Evolutionary conservation across 2,888 invertebrate genomes (phyloP).

Genomic region (Neoscelio sp.): DNA sequence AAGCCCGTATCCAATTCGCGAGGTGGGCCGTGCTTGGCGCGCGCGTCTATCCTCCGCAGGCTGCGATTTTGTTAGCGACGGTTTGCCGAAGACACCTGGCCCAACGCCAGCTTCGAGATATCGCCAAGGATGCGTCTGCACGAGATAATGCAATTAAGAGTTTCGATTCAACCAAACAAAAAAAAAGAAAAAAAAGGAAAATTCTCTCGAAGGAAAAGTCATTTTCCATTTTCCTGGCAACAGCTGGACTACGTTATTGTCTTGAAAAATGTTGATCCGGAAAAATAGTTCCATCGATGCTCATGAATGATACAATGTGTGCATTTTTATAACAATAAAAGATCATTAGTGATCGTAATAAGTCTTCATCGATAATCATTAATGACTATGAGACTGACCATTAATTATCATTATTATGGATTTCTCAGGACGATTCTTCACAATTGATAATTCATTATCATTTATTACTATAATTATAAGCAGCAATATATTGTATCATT

Average conservation of each 20-base stretch:
- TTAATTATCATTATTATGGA: no score
- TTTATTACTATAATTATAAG: no score
- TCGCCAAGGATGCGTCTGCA: conserved; percentile 73
- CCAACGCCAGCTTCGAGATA: conserved; percentile 74
- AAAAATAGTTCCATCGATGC: no score
- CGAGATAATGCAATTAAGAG: conserved; percentile 79
- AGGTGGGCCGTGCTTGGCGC: conserved; percentile 50
- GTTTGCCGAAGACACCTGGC: conserved; percentile 72
- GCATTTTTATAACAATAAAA: no score
- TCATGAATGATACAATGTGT: no score
- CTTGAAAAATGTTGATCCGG: conserved; percentile 4
- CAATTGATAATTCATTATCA: no score
- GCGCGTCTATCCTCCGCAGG: conserved; percentile 59
- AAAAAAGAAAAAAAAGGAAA: conserved; percentile 45
- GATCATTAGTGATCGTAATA: no score
- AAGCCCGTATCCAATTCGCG: conserved; percentile 54
- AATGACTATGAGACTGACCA: no score
- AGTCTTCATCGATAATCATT: no score
- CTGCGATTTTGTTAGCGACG: conserved; percentile 72
- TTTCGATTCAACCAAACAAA: conserved; percentile 70
- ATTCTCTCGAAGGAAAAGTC: conserved; percentile 7
- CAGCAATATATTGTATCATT: no score
- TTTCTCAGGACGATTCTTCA: no score
- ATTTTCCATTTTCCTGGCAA: conserved; percentile 9
- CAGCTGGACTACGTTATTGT: conserved; percentile 23